Evolutionary conservation across 1,140 invertebrate genomes (phyloP), one percentile per base, ranked within the genome.

Genomic region (Brachionus sp.): DNA sequence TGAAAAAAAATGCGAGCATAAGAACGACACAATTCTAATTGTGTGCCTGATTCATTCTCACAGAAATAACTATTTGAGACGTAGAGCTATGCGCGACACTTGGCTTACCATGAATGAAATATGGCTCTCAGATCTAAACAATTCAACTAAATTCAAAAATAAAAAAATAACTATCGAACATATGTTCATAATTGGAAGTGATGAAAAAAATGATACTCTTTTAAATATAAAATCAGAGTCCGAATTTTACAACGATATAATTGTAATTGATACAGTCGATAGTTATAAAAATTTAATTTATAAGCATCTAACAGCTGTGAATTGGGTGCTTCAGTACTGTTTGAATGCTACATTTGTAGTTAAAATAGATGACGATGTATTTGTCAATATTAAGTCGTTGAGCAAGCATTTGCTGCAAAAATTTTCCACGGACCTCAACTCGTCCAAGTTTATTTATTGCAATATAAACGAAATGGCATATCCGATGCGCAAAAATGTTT

Each of bases 261-360:
- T 95, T 29, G 93, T 94, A 89, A 93, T 93, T 29, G 92, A 91
- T 85, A 95, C 95, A 87, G 82, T 90, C 7, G 94, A 95, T 89
- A 90, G 90, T 37, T 95, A 95, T 86, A 91, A 92, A 84, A 95
- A 95, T 88, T 91, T 95, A 88, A 95, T 94, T 1, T 94, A 94
- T 86, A 95, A 95, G 88, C 93, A 94, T 88, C 92, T 93, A 4
- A 93, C 94, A 91, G 92, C 91, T 1, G 90, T 95, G n/a, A 93
- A 94, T 87, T 95, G 93, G 92, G 91, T 92, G 53, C 90, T 91
- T 5, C 92, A 92, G 86, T 91, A 92, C 88, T 92, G 89, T 87
- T 84, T 85, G 84, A 89, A 91, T 84, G 93, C 92, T 0, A 84
- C 25, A 66, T 89, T 86, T 84, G 84, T 91, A 44, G 85, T 91